Base-by-base conservation (phyloP, 2,113 vertebrate genomes). In the Heliornis fulica region DNA sequence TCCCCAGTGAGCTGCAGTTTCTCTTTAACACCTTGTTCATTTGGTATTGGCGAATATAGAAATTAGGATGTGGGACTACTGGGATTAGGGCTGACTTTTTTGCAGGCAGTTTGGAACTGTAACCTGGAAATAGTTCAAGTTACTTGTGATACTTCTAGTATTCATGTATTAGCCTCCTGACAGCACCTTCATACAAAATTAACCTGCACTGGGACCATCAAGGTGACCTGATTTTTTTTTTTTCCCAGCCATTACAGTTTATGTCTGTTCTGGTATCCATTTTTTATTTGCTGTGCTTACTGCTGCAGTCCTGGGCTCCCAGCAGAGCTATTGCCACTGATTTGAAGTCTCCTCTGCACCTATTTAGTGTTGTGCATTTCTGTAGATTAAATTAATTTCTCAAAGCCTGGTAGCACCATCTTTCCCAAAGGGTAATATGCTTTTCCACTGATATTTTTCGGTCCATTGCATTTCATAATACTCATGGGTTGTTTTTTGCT, bases 111-210 rank as follows among this genome's bases (percentile, higher is more conserved):
- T 78, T 90, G 83, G 59, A 95, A 60, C 56, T 68, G 83, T 94
- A 95, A 70, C 71, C 63, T 97, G 79, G 83, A 83, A 95, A 83
- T 45, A 74, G 56, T 92, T 94, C 59, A 61, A 18, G 32, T 84
- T 82, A 56, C 59, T 93, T 76, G 51, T 40, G 53, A 57, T 83
- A 78, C 50, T 64, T 77, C 32, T 87, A 28, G 28, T 70, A 34
- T 92, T 86, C 51, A 1, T 66, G 26, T 61, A 17, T 59, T 78
- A 77, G 83, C 60, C 86, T 93, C 56, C 51, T 90, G 68, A 32
- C 65, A 93, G 64, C 43, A 84, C n/a, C 65, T 72, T 75, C 60
- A 34, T 43, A 51, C 76, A 81, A 83, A 93, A 92, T 94, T 94
- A 93, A 93, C 64, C 60, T 93, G 68, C 64, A 46, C 38, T 78